phyloP scores from a whole-genome alignment of 2,113 vertebrate species.

The Malurus cyaneus region DNA sequence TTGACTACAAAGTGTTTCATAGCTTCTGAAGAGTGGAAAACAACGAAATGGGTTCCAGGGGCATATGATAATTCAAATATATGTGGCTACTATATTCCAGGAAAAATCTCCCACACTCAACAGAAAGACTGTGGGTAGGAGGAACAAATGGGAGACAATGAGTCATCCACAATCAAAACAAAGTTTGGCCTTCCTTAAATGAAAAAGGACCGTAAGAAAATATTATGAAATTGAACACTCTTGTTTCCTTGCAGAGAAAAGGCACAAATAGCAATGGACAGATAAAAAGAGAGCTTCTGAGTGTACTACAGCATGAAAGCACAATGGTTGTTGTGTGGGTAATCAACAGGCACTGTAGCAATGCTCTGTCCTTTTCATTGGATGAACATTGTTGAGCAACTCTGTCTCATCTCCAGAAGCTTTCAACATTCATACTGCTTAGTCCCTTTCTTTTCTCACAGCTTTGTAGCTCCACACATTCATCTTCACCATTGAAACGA shows the following conservation, averaged over 20 bases:
- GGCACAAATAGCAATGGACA: not conserved
- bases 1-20: not conserved
- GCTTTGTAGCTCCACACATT: not conserved
- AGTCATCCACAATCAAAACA: not conserved
- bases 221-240: not conserved
- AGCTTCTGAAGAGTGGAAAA: not conserved
- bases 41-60: not conserved
- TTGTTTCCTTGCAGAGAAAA: not conserved
- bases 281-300: not conserved
- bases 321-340: not conserved
- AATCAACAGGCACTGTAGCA: not conserved
- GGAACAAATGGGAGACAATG: not conserved
- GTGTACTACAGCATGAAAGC: not conserved
- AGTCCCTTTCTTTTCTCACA: not conserved
- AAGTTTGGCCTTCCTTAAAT: not conserved
- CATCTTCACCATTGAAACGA: not conserved
- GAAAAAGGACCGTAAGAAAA: not conserved
- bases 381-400: not conserved
- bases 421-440: not conserved
- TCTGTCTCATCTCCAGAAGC: not conserved
- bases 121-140: not conserved
- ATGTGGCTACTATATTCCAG: not conserved
- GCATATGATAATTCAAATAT: not conserved
- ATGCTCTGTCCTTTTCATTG: not conserved
- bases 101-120: not conserved